Evolutionary conservation across 2,888 invertebrate species (phyloP).

Genomic region (Drosophila barbarae): DNA sequence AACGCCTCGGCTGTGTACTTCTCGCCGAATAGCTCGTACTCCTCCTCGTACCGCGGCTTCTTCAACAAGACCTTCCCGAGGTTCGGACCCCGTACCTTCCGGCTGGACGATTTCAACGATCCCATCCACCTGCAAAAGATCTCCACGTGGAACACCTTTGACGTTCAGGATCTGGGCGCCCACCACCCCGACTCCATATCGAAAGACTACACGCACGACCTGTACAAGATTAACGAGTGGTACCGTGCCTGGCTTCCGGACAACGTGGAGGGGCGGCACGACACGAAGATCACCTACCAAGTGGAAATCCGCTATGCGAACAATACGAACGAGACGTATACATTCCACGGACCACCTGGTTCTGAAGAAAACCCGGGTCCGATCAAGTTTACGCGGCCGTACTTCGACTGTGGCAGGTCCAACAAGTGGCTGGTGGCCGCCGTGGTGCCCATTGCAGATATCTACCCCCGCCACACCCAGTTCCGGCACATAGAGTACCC

Average conservation of each 20-base stretch:
- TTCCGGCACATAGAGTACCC: constrained; percentile 96
- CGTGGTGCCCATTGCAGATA: constrained; percentile 96
- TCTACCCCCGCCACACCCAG: constrained; percentile 95
- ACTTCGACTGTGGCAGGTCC: constrained; percentile 96
- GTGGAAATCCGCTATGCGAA: constrained; percentile 96
- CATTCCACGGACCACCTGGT: constrained; percentile 96
- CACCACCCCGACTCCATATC: constrained; percentile 88
- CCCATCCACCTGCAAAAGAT: constrained; percentile 96
- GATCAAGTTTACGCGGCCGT: constrained; percentile 95
- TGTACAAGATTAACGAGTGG: constrained; percentile 96
- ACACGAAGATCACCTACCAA: constrained; percentile 94
- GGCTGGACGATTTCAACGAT: constrained; percentile 96
- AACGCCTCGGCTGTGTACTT: constrained; percentile 97
- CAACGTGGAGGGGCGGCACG: constrained; percentile 88
- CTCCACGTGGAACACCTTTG: constrained; percentile 95
- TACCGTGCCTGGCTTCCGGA: constrained; percentile 95
- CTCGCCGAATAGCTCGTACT: constrained; percentile 95
- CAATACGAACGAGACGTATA: constrained; percentile 96
- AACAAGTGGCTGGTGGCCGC: constrained; percentile 98
- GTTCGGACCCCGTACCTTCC: constrained; percentile 95
- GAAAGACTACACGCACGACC: constrained; percentile 93
- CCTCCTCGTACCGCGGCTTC: constrained; percentile 95
- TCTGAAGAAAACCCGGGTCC: constrained; percentile 95
- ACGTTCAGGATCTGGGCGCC: constrained; percentile 91
- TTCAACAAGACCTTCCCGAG: constrained; percentile 97